A percentile compares a stretch with the other conserved stretches of the same genome.
phyloP scores from a whole-genome alignment of 2,113 vertebrate species.

The Pelecanoides urinatrix region DNA sequence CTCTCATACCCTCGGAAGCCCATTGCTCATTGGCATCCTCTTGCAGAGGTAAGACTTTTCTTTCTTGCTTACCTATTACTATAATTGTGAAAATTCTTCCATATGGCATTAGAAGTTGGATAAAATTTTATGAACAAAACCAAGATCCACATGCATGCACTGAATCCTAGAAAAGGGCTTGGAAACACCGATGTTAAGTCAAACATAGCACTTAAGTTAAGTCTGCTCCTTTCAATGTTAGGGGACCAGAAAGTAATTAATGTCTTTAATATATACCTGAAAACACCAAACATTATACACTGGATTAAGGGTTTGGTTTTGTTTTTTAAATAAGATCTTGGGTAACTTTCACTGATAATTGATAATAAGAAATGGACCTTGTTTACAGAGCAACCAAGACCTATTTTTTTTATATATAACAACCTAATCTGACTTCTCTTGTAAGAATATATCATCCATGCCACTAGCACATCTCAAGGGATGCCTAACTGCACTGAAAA shows the following conservation, averaged over 20 bases:
- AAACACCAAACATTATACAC: background rate
- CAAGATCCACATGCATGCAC: background rate
- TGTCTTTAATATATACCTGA: background rate
- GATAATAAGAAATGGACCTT: background rate
- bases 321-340: background rate
- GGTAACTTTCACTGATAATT: background rate
- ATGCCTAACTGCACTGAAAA: conserved; percentile 51
- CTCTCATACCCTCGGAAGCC: conserved; percentile 95
- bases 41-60: conserved; percentile 87
- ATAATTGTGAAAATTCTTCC: background rate
- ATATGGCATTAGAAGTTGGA: background rate
- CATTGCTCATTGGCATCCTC: conserved; percentile 96
- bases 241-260: background rate
- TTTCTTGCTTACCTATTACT: background rate
- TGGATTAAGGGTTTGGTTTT: background rate
- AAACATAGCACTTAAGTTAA: background rate
- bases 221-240: background rate
- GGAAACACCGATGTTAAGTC: background rate
- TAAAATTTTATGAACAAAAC: background rate
- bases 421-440: conserved; percentile 5
- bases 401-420: background rate
- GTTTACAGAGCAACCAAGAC: conserved; percentile 1
- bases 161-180: background rate
- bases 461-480: conserved; percentile 25
- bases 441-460: conserved; percentile 17